Evolutionary conservation across 1,140 invertebrate genomes (phyloP).

Genomic region (Solenopsis fugax): DNA sequence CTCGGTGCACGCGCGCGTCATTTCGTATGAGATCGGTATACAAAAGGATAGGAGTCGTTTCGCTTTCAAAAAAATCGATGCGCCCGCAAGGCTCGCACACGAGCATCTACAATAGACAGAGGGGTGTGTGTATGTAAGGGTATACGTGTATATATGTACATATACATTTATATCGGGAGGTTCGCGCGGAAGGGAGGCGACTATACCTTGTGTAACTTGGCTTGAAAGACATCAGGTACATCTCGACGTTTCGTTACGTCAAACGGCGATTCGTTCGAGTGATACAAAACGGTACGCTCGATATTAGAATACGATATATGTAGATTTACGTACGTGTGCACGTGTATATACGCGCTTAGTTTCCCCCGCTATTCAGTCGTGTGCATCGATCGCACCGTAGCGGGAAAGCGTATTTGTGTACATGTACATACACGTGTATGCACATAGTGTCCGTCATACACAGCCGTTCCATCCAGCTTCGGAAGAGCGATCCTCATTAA

Average conservation of each 20-base stretch:
- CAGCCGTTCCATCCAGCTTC: slow-evolving; percentile 72
- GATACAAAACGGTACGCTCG: slow-evolving; percentile 60
- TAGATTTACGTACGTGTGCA: slow-evolving; percentile 19
- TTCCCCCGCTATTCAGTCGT: slow-evolving; percentile 62
- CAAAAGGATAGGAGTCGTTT: slow-evolving; percentile 52
- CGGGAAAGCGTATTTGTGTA: slow-evolving; percentile 19
- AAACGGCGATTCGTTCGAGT: slow-evolving; percentile 64
- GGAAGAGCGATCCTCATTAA: slow-evolving; percentile 61
- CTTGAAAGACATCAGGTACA: slow-evolving; percentile 77
- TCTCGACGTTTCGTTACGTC: slow-evolving; percentile 70
- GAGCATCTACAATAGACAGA: slow-evolving; percentile 39
- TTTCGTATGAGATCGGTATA: slow-evolving; percentile 19
- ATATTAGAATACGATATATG: slow-evolving; percentile 57
- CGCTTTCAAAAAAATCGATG: slow-evolving; percentile 43
- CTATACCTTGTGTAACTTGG: slow-evolving; percentile 56
- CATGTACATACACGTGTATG: neutral
- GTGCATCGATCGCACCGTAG: slow-evolving; percentile 65
- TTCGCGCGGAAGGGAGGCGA: slow-evolving; percentile 6
- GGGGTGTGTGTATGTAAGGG: neutral
- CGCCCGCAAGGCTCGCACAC: slow-evolving; percentile 7
- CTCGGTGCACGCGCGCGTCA: neutral
- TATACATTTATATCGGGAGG: slow-evolving; percentile 49
- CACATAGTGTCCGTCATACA: slow-evolving; percentile 47
- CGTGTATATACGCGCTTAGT: neutral
- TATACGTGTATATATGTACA: slow-evolving; percentile 21